Percentiles rank a stretch among this genome's conserved stretches.
Evolutionary conservation across 2,113 vertebrate species (phyloP).

Genomic region (Gymnobelideus leadbeateri): DNA sequence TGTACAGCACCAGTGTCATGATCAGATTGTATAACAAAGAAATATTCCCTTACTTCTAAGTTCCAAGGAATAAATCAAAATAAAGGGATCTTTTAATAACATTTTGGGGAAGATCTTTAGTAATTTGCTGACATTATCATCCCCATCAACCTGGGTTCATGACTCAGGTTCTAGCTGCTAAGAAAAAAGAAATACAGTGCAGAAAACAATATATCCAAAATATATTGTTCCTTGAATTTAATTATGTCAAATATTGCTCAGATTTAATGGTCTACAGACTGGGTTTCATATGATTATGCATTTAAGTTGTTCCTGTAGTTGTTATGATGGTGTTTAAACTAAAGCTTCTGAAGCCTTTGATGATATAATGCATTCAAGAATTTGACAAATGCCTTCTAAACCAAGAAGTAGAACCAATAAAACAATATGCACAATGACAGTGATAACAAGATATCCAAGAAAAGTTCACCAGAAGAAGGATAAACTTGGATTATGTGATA

Average conservation of each 20-base stretch:
- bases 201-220: not conserved
- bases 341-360: not conserved
- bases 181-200: not conserved
- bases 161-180: not conserved
- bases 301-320: not conserved
- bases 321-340: not conserved
- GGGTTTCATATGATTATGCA: not conserved
- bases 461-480: not conserved
- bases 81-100: constrained; percentile 6
- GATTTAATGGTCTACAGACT: not conserved
- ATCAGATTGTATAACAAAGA: not conserved
- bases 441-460: not conserved
- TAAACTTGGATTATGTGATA: not conserved
- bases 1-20: constrained; percentile 25
- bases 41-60: not conserved
- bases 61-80: constrained; percentile 22
- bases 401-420: not conserved
- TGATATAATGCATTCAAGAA: not conserved
- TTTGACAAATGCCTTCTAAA: not conserved
- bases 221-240: not conserved
- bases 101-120: not conserved
- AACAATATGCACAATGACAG: not conserved
- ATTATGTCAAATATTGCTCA: not conserved
- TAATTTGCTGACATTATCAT: not conserved
- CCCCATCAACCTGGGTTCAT: not conserved